These are phyloP conservation scores for Dasysyrphus albostriatus DNA, from an alignment of 2,888 invertebrate species.

Conservation along the genomic window DNA sequence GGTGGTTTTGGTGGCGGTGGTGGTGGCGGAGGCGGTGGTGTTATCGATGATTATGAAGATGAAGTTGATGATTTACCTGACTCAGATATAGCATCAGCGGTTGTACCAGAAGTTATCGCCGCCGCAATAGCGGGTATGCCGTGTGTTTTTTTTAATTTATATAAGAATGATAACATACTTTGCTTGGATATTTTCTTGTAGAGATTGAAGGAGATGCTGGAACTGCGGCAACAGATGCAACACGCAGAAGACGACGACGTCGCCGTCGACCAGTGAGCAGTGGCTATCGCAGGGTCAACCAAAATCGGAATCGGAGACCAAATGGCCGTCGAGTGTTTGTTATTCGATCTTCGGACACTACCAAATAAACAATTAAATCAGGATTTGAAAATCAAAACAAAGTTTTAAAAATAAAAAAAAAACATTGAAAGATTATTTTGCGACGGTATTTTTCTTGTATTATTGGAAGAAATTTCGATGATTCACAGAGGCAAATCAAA, in stretches of 20 bases:
- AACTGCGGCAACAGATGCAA: background rate
- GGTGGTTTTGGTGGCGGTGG: background rate
- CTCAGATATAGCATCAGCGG: too few relatives aligned
- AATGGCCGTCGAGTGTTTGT: conserved; percentile 18
- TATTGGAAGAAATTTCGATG: background rate
- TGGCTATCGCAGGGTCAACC: background rate
- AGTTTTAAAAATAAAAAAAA: conserved; percentile 25
- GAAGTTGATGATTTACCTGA: background rate
- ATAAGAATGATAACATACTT: background rate
- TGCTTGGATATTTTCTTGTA: background rate
- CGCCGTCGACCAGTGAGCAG: background rate
- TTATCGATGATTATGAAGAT: background rate
- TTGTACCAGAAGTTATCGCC: background rate
- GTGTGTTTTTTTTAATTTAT: background rate
- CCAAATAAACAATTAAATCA: background rate
- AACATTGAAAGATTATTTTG: conserved; percentile 6
- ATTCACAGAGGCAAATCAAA: background rate
- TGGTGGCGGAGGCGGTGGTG: background rate
- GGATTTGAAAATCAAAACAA: background rate
- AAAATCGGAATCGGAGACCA: conserved; percentile 20
- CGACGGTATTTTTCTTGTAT: conserved; percentile 27
- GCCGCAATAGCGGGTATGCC: background rate
- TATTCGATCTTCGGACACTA: background rate
- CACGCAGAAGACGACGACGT: background rate
- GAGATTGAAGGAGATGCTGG: background rate